phyloP scores from a whole-genome alignment of 2,888 invertebrate species.

The Nomada hirtipes region DNA sequence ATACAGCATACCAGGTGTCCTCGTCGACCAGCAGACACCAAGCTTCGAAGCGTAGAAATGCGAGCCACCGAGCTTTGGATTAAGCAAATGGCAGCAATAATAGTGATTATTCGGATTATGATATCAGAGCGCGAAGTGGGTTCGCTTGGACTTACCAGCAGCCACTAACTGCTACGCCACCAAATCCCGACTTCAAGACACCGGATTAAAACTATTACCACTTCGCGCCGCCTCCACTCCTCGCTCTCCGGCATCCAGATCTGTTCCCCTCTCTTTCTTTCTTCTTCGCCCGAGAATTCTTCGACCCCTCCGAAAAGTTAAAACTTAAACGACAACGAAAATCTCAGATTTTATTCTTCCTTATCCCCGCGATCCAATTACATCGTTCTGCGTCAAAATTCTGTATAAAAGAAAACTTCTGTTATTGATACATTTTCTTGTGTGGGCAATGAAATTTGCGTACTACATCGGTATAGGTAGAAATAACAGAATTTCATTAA shows the following conservation, averaged over 20 bases:
- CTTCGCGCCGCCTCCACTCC: conserved; percentile 72
- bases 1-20: conserved; percentile 31
- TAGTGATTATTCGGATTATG: conserved; percentile 85
- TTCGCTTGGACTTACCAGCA: conserved; percentile 79
- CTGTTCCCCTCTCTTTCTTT: conserved; percentile 18
- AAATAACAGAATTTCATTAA: too few relatives aligned
- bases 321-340: conserved; percentile 33
- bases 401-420: too few relatives aligned
- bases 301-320: conserved; percentile 23
- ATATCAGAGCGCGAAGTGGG: conserved; percentile 84
- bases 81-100: conserved; percentile 84
- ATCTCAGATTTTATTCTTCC: conserved; percentile 12
- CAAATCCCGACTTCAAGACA: conserved; percentile 84
- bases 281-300: conserved; percentile 48
- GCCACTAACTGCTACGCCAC: conserved; percentile 81
- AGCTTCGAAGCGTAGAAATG: conserved; percentile 51
- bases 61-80: conserved; percentile 74
- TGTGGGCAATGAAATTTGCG: too few relatives aligned
- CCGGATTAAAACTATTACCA: conserved; percentile 84
- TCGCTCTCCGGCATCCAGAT: conserved; percentile 28
- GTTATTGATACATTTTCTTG: too few relatives aligned
- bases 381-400: too few relatives aligned
- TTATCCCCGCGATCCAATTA: too few relatives aligned
- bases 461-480: too few relatives aligned
- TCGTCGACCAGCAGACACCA: conserved; percentile 53